Base-by-base conservation (phyloP, 2,888 invertebrate genomes). In the Stegophylla sp. region DNA sequence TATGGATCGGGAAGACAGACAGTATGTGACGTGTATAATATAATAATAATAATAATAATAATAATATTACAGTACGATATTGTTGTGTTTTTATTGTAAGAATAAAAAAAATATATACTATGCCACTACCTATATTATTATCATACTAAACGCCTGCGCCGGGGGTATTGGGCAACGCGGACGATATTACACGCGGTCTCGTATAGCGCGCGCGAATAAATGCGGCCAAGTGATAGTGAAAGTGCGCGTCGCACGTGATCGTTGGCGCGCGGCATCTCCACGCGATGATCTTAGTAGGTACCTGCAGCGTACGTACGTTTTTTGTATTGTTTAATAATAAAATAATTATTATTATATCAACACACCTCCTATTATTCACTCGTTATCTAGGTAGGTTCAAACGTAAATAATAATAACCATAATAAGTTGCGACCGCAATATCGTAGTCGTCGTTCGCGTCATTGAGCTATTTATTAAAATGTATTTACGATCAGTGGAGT, bases 201-300 rank as follows among this genome's bases (percentile, higher is more conserved):
- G 77, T 77, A n/a, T n/a, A n/a, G n/a, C 20, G 59, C 53, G 69
- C 77, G 67, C n/a, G 77, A 69, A 59, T 77, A 69, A 69, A 77
- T 23, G 69, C 63, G 61, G 79, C 79, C 69, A 34, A 69, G 69
- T 34, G 79, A 71, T 71, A 71, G 79, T 79, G 79, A 79, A 79
- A 79, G 79, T 79, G 51, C 71, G 4, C 17, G n/a, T n/a, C 63
- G 43, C 34, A 34, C 20, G 34, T 45, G 64, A 48, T 64, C 61
- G 61, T 41, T 4, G 7, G 61, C 61, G 28, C 5, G 53, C 20
- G 53, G 53, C n/a, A 34, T 34, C 34, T 34, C 34, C n/a, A n/a
- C 26, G 56, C 23, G 23, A 41, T 67, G 73, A 34, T 34, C 28
- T n/a, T n/a, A n/a, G n/a, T n/a, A n/a, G 74, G 64, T 64, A 23